Percentiles rank a stretch among this genome's conserved stretches.
phyloP scores from a whole-genome alignment of 2,113 vertebrate genomes.

The Psilopsiagon aymara region DNA sequence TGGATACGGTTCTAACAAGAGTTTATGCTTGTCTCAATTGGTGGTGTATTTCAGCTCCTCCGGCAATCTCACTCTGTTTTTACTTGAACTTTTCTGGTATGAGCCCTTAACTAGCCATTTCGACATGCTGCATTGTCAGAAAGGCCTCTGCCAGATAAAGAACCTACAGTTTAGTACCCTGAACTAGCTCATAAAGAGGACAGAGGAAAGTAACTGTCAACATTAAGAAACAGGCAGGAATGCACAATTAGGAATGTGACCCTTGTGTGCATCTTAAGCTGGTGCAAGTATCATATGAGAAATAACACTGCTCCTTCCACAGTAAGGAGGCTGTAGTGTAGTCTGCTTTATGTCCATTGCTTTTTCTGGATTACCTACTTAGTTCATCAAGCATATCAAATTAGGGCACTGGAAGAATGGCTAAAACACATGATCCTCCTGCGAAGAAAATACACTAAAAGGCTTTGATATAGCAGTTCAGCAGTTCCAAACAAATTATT shows the following conservation, averaged over 20 bases:
- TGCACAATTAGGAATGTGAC: not conserved
- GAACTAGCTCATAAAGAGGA: not conserved
- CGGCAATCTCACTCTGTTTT: not conserved
- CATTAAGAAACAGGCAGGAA: not conserved
- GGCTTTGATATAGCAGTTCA: not conserved
- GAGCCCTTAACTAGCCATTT: not conserved
- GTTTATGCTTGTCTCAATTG: not conserved
- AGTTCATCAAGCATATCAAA: not conserved
- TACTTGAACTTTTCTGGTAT: not conserved
- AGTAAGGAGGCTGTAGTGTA: not conserved
- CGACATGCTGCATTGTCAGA: not conserved
- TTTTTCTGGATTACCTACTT: not conserved
- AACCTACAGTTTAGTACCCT: not conserved
- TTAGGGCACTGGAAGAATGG: not conserved
- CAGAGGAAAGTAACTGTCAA: not conserved
- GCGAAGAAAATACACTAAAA: not conserved
- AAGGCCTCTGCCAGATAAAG: not conserved
- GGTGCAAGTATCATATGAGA: not conserved
- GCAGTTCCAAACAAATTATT: not conserved
- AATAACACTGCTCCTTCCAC: not conserved
- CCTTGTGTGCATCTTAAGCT: not conserved
- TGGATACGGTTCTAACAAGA: not conserved
- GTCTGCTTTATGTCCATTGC: not conserved
- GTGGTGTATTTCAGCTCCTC: not conserved
- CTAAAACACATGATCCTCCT: not conserved